Evolutionary conservation across 2,797 vertebrate genomes (phyloP), one percentile per base, ranked within the genome.

Genomic region (Petrocephalus sullivani): DNA sequence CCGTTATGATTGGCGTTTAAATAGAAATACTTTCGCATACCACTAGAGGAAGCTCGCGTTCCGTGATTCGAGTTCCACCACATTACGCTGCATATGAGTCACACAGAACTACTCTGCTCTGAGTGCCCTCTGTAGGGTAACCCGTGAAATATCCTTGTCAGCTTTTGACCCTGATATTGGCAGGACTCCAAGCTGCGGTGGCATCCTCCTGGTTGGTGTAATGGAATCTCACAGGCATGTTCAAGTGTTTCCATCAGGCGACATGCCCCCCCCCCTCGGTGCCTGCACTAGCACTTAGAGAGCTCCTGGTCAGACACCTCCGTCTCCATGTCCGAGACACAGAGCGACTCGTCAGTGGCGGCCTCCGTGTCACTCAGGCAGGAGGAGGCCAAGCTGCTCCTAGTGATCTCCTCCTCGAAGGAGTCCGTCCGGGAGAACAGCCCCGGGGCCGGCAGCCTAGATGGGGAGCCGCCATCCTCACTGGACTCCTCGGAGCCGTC

Each of bases 371-470:
- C 95, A 0, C 96, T 96, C 0, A 96, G 96, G 87, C 94, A 95
- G 89, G 95, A 96, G 84, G 84, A 90, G 91, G 94, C 92, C 92
- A 93, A 95, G 88, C 97, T 97, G 89, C 97, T 98, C 90, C 94
- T 93, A 0, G 94, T 93, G 87, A 95, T 94, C 88, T 98, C 97
- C 0, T 98, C 98, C 90, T 97, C 96, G 90, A 98, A 95, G 33
- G 97, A 99, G 95, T 98, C 97, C 94, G 98, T 98, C 94, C 97
- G 96, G 94, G 98, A 99, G 95, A 97, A 98, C 92, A 97, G 96
- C 91, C 97, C 97, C 71, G 97, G 96, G 92, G 98, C 97, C 93
- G 94, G 95, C 92, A 95, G 95, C 21, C 96, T 96, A 0, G 95
- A 95, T 0, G 96, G 96, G 2, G 95, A 96, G 71, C 71, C 16